Conservation (phyloP, 2,888 invertebrate species). For the Diaperis boleti region DNA sequence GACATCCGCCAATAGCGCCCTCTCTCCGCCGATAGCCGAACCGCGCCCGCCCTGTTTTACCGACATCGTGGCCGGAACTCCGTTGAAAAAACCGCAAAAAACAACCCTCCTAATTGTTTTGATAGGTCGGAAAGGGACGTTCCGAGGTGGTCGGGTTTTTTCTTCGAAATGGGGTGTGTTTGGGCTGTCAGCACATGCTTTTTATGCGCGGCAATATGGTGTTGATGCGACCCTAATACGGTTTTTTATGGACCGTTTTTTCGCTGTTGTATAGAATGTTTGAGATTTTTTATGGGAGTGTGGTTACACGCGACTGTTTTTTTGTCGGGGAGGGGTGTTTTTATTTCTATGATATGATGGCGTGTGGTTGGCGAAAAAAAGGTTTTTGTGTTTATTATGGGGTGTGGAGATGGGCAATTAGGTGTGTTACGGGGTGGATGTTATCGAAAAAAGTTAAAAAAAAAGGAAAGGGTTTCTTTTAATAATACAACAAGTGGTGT, state of each 20-base stretch:
- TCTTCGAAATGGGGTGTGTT: slow-evolving; percentile 46
- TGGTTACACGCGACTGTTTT: slow-evolving; percentile 19
- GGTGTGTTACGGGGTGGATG: too few relatives aligned
- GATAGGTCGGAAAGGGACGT: slow-evolving; percentile 51
- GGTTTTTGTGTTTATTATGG: too few relatives aligned
- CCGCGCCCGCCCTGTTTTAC: slow-evolving; percentile 15
- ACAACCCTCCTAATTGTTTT: slow-evolving; percentile 59
- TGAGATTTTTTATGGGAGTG: slow-evolving; percentile 25
- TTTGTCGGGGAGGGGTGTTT: not conserved
- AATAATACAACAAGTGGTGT: too few relatives aligned
- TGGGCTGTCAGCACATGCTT: slow-evolving; percentile 60
- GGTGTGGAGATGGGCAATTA: too few relatives aligned
- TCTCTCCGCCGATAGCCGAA: slow-evolving; percentile 40
- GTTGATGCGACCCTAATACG: slow-evolving; percentile 37
- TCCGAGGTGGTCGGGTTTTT: slow-evolving; percentile 47
- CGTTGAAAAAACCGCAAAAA: slow-evolving; percentile 61
- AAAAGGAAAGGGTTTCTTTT: too few relatives aligned
- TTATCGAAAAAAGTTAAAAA: too few relatives aligned
- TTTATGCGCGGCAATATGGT: slow-evolving; percentile 40
- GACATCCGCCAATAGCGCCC: slow-evolving; percentile 27
- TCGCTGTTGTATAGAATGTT: slow-evolving; percentile 16
- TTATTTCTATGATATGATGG: too few relatives aligned
- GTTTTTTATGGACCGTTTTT: slow-evolving; percentile 32
- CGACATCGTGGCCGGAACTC: too few relatives aligned
- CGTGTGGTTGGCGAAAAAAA: too few relatives aligned